phyloP scores from a whole-genome alignment of 2,888 invertebrate genomes.

The Sminthurinus aureus region DNA sequence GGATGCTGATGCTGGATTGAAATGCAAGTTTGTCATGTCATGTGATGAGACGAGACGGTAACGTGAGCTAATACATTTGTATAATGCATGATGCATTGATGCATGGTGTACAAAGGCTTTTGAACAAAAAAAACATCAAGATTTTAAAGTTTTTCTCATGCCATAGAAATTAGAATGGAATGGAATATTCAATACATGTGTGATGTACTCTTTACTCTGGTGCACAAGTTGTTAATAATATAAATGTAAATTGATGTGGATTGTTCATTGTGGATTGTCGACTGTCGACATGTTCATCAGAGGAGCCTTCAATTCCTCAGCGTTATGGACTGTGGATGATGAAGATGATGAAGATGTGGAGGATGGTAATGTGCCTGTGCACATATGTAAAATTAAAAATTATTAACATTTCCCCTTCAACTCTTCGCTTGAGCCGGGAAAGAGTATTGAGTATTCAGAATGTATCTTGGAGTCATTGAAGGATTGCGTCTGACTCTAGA shows the following conservation, averaged over 20 bases:
- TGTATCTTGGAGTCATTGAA: neutral
- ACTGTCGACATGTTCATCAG: constrained; percentile 43
- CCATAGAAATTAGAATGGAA: too few species aligned
- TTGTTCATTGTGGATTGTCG: neutral
- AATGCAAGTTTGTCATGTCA: neutral
- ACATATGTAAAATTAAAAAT: too few species aligned
- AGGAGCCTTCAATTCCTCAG: constrained; percentile 45
- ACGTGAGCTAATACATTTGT: neutral
- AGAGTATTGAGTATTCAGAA: neutral
- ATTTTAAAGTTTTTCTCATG: neutral
- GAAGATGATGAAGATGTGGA: too few species aligned
- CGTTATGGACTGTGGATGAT: constrained; percentile 36
- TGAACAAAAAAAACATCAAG: neutral
- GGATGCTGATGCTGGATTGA: neutral
- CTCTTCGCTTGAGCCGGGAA: neutral
- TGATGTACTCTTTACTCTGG: neutral
- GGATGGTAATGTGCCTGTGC: neutral
- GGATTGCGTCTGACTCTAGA: neutral
- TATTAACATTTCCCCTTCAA: neutral
- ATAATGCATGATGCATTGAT: too few species aligned
- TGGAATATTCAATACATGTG: neutral
- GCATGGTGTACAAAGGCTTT: too few species aligned
- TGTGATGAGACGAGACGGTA: neutral
- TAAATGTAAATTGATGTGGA: constrained; percentile 37
- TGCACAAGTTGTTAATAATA: constrained; percentile 11